Evolutionary conservation across 2,888 invertebrate genomes (phyloP).

Genomic region (Adineta ricciae): DNA sequence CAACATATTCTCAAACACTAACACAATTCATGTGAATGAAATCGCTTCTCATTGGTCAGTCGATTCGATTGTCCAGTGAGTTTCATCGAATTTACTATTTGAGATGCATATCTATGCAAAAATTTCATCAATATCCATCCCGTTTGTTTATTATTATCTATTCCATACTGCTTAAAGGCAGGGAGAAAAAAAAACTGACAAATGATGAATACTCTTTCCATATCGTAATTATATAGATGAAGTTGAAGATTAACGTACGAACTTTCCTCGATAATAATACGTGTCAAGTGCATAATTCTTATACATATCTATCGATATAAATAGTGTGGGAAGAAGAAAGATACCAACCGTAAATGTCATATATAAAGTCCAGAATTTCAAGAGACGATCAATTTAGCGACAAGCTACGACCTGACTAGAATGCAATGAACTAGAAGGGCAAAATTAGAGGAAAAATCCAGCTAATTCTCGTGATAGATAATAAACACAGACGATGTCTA

Average conservation of each 20-base stretch:
- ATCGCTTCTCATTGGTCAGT: too few relatives aligned
- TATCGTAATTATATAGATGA: background rate
- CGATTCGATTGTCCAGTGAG: too few relatives aligned
- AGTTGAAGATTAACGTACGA: background rate
- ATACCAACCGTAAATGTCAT: background rate
- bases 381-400: too few relatives aligned
- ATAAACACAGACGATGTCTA: background rate
- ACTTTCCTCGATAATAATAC: background rate
- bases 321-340: background rate
- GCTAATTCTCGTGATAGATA: background rate
- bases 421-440: too few relatives aligned
- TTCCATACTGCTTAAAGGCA: background rate
- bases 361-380: too few relatives aligned
- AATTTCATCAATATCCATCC: background rate
- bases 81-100: too few relatives aligned
- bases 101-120: background rate
- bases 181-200: background rate
- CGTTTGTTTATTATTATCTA: background rate
- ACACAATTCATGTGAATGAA: too few relatives aligned
- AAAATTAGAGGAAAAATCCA: background rate
- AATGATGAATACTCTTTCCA: background rate
- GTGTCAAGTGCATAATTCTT: background rate
- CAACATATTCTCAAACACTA: background rate
- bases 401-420: too few relatives aligned
- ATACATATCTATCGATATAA: background rate